Percentiles rank a stretch among this genome's conserved stretches.
These are phyloP conservation scores for Sciurus carolinensis DNA, from an alignment of 2,797 vertebrate species.

Conservation along the genomic window DNA sequence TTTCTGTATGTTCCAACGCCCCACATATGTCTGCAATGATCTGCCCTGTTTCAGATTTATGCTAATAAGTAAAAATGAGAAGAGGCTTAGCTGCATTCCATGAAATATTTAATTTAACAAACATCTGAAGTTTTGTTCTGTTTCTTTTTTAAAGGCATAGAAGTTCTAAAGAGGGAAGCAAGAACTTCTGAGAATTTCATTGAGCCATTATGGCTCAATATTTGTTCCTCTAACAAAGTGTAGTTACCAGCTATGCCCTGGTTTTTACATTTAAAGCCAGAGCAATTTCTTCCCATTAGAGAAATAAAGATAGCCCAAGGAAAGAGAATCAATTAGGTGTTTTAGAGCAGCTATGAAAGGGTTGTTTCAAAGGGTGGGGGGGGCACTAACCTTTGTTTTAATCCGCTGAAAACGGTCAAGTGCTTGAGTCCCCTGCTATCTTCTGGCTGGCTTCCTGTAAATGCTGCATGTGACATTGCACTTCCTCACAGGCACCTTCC, in stretches of 20 bases:
- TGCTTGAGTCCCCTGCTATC: constrained; percentile 85
- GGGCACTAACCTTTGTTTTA: constrained; percentile 89
- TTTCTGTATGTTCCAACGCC: constrained; percentile 2
- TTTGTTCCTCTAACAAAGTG: constrained; percentile 23
- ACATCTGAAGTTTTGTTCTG: constrained; percentile 47
- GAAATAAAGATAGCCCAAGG: background rate
- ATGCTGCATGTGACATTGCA: constrained; percentile 85
- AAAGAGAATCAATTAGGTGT: background rate
- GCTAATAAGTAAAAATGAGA: constrained; percentile 45
- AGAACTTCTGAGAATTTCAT: constrained; percentile 74
- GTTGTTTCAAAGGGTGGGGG: background rate
- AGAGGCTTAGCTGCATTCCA: constrained; percentile 56
- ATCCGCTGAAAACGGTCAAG: constrained; percentile 70
- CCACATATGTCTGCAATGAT: background rate
- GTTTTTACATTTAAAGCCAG: constrained; percentile 38
- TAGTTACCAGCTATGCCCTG: background rate
- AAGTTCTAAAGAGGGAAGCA: constrained; percentile 73
- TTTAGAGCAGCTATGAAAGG: background rate
- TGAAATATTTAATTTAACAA: constrained; percentile 47
- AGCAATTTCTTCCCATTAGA: background rate
- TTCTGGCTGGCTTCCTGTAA: constrained; percentile 88
- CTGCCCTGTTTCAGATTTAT: constrained; percentile 41
- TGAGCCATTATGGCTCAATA: constrained; percentile 71
- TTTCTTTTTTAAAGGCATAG: constrained; percentile 43
- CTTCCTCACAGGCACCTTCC: constrained; percentile 90